A percentile compares a stretch with the other conserved stretches of the same genome.
Evolutionary conservation across 2,888 invertebrate species (phyloP).

Genomic region (Electrophaes corylata): DNA sequence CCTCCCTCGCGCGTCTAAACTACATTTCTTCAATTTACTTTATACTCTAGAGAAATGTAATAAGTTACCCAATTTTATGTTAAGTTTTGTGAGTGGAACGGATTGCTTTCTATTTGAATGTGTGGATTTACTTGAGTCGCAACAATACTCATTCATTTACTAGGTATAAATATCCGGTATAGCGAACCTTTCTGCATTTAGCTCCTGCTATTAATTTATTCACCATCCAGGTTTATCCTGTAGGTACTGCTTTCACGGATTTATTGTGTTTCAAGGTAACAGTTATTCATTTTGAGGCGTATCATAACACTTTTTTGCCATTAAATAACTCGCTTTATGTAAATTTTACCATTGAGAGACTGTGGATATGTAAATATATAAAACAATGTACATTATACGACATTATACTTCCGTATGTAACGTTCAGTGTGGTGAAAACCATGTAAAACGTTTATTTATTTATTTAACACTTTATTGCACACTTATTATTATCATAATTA

Average conservation of each 20-base stretch:
- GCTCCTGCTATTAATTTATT: slow-evolving; percentile 37
- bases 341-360: not conserved
- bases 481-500: too few species aligned
- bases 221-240: slow-evolving; percentile 31
- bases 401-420: too few species aligned
- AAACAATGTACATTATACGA: not conserved
- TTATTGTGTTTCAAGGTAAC: slow-evolving; percentile 39
- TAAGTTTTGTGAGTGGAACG: slow-evolving; percentile 26
- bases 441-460: too few species aligned
- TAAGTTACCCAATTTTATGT: slow-evolving; percentile 40
- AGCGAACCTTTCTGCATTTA: slow-evolving; percentile 8
- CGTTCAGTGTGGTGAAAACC: too few species aligned
- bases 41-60: slow-evolving; percentile 53
- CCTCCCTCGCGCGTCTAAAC: slow-evolving; percentile 57
- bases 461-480: too few species aligned
- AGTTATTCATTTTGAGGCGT: slow-evolving; percentile 17
- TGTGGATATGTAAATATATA: too few species aligned
- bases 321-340: too few species aligned
- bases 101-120: slow-evolving; percentile 10
- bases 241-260: slow-evolving; percentile 36
- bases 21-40: slow-evolving; percentile 67
- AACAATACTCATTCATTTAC: not conserved
- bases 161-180: not conserved
- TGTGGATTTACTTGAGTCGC: not conserved
- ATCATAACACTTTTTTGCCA: too few species aligned